A percentile compares a stretch with the other conserved stretches of the same genome.
Conservation (phyloP, 2,888 invertebrate species). For the Ectemnius cavifrons region DNA sequence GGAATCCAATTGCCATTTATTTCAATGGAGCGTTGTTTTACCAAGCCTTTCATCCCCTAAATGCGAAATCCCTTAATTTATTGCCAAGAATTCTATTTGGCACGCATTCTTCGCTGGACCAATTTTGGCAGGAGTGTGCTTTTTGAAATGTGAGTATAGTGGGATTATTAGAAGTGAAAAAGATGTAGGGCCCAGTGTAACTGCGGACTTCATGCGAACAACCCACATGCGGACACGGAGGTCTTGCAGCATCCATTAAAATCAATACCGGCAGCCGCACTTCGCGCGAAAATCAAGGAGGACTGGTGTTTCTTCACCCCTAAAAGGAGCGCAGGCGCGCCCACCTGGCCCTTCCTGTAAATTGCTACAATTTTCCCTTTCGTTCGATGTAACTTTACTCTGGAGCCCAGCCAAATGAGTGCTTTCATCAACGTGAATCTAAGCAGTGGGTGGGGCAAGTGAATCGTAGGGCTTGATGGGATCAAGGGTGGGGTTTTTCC, state of each 20-base stretch:
- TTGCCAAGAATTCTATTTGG: no score
- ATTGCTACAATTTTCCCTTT: slow-evolving; percentile 12
- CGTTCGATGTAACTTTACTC: background rate
- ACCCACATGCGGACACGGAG: slow-evolving; percentile 42
- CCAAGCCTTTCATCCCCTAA: background rate
- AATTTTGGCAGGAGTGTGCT: no score
- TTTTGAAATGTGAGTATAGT: no score
- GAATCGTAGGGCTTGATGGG: no score
- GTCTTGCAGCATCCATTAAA: slow-evolving; percentile 67
- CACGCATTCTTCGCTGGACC: no score
- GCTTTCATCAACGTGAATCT: background rate
- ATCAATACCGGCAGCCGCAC: slow-evolving; percentile 64
- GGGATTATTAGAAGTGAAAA: background rate
- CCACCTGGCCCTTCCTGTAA: slow-evolving; percentile 7
- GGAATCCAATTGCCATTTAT: no score
- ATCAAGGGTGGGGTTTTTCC: no score
- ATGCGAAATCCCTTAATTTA: background rate
- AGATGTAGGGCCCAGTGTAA: slow-evolving; percentile 27
- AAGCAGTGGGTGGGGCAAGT: no score
- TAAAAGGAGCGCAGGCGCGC: slow-evolving; percentile 37
- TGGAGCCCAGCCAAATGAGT: background rate
- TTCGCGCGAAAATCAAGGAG: slow-evolving; percentile 65
- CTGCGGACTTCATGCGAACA: slow-evolving; percentile 38
- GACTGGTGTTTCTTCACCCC: slow-evolving; percentile 30
- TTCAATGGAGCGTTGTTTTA: no score